Evolutionary conservation across 2,113 vertebrate genomes (phyloP), one percentile per base, ranked within the genome.

Genomic region (Bubo bubo): DNA sequence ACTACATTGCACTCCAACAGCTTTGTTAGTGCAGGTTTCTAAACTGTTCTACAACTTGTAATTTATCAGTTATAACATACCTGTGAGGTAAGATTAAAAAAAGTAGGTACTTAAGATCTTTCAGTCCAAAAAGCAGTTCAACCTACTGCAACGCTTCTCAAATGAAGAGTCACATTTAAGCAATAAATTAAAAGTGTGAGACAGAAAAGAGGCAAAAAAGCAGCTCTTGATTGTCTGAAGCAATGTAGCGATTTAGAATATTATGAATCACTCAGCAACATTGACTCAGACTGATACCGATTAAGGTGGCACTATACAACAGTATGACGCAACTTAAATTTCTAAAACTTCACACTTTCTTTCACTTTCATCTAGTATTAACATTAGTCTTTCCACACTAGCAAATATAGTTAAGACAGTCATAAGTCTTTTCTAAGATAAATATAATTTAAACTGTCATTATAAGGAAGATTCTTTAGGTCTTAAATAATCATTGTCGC

Each of bases 271-370:
- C 41, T 71, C 16, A 86, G 63, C 13, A 70, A 22, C 64, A 71
- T 3, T 68, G 55, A 37, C 45, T 71, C 70, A 47, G 43, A 66
- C 22, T 55, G 20, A 58, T 0, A 30, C 58, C 0, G 0, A 49
- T 62, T 79, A 86, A 75, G 37, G 71, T 49, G 26, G 41, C 28
- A 80, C 12, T 14, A 88, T 7, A 55, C 30, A 88, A 39, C 56
- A 70, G 11, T 28, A 63, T 1, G 2, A 84, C 39, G 47, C 41
- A 86, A 88, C 37, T 75, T 27, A n/a, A 67, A 21, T n/a, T 83
- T 81, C 52, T 67, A 45, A 86, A 93, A 82, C 27, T 79, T 41
- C 20, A 47, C 35, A 50, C 77, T 49, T 79, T 59, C 39, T 76
- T 88, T 49, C 35, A 26, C 27, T 62, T 90, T 88, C 56, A 82